These are phyloP conservation scores for Timema podura DNA, from an alignment of 2,888 invertebrate species.

Conservation along the genomic window DNA sequence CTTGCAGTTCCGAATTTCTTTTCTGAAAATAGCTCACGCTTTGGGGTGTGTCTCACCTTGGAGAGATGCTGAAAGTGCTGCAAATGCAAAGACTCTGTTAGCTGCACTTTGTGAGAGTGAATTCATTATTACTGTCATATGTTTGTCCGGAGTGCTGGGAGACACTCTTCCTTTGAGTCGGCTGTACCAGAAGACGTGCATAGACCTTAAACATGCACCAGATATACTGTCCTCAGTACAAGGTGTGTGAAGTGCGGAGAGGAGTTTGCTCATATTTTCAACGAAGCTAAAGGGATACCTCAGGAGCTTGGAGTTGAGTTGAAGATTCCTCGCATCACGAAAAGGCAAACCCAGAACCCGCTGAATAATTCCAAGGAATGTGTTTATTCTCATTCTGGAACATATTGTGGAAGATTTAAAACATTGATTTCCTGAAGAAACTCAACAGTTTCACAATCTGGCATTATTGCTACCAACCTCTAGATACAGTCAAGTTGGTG, in stretches of 20 bases:
- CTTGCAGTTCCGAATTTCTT: neutral
- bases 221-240: slow-evolving; percentile 8
- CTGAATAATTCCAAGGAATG: slow-evolving; percentile 15
- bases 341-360: neutral
- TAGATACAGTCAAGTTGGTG: neutral
- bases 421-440: neutral
- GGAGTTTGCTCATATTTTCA: neutral
- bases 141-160: neutral
- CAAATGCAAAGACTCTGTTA: neutral
- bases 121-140: neutral
- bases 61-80: neutral
- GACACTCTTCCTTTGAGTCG: neutral
- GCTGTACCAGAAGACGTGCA: neutral
- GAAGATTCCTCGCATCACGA: slow-evolving; percentile 12
- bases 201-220: neutral
- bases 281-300: neutral
- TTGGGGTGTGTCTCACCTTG: neutral
- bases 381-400: slow-evolving; percentile 18
- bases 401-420: slow-evolving; percentile 17
- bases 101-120: neutral
- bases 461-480: neutral
- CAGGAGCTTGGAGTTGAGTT: slow-evolving; percentile 8
- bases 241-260: neutral
- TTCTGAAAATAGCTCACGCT: neutral
- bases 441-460: neutral